phyloP scores from a whole-genome alignment of 2,888 invertebrate species.

The Orthonychiurus folsomi region DNA sequence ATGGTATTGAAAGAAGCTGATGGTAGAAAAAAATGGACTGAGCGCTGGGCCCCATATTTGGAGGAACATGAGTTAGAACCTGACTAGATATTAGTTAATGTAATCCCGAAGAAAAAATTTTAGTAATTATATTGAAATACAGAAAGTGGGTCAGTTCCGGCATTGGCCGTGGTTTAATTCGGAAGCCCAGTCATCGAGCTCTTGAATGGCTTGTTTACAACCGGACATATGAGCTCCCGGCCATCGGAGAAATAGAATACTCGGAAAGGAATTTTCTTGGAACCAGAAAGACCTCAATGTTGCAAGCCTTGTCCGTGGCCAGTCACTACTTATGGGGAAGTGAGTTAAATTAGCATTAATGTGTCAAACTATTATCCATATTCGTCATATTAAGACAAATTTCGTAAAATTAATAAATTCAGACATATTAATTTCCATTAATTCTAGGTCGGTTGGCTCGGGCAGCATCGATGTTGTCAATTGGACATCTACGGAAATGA shows the following conservation, averaged over 20 bases:
- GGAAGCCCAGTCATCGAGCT: constrained; percentile 28
- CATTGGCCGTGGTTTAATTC: constrained; percentile 26
- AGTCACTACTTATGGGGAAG: constrained; percentile 29
- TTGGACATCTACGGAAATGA: constrained; percentile 33
- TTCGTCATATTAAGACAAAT: not conserved
- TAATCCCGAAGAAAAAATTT: too few species aligned
- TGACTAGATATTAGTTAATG: not conserved
- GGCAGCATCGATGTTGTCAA: constrained; percentile 27
- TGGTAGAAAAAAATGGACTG: constrained; percentile 26
- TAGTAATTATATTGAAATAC: too few species aligned
- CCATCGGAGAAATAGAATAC: constrained; percentile 19
- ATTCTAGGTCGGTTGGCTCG: constrained; percentile 32
- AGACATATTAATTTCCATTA: not conserved
- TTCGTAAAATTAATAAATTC: constrained; percentile 3
- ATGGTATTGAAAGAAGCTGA: too few species aligned
- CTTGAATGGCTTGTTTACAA: constrained; percentile 31
- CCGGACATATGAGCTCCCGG: constrained; percentile 17
- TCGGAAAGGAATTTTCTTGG: constrained; percentile 17
- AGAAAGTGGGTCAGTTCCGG: constrained; percentile 33
- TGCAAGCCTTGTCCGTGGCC: constrained; percentile 35
- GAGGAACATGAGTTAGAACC: constrained; percentile 25
- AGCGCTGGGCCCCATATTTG: constrained; percentile 26
- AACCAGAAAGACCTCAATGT: constrained; percentile 20
- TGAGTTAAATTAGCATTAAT: constrained; percentile 3
- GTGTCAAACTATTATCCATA: not conserved